These are phyloP conservation scores for Pangasius macronema DNA, from an alignment of 2,797 vertebrate genomes.

Conservation along the genomic window DNA sequence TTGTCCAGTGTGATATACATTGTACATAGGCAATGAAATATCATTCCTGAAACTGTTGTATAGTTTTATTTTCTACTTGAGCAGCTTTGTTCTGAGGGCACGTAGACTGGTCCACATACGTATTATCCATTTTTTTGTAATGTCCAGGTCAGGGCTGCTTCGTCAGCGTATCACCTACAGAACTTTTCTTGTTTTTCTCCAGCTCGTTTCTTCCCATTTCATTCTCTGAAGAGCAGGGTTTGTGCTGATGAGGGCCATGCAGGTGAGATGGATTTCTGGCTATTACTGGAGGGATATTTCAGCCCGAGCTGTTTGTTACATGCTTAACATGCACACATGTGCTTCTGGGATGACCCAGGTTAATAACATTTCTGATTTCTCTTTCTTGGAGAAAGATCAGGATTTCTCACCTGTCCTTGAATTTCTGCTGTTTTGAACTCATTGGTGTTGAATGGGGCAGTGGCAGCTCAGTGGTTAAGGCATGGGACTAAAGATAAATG, in stretches of 20 bases:
- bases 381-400: neutral
- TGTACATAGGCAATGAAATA: neutral
- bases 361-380: conserved; percentile 29
- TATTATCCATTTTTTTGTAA: too few species aligned
- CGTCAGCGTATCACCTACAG: neutral
- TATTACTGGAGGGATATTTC: neutral
- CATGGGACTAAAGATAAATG: too few species aligned
- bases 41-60: neutral
- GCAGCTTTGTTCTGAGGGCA: neutral
- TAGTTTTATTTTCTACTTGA: neutral
- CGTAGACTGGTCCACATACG: neutral
- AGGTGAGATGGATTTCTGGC: conserved; percentile 39
- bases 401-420: conserved; percentile 4
- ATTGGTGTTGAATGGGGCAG: neutral
- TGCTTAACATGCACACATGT: conserved; percentile 27
- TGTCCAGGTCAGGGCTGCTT: neutral
- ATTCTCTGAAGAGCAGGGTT: neutral
- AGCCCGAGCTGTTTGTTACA: conserved; percentile 23
- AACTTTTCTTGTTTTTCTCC: neutral
- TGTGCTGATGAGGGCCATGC: conserved; percentile 29
- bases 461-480: neutral
- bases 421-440: neutral
- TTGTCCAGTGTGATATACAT: neutral
- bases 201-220: neutral
- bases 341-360: conserved; percentile 21